These are phyloP conservation scores for Morone chrysops DNA, from an alignment of 2,113 vertebrate species.

Conservation along the genomic window DNA sequence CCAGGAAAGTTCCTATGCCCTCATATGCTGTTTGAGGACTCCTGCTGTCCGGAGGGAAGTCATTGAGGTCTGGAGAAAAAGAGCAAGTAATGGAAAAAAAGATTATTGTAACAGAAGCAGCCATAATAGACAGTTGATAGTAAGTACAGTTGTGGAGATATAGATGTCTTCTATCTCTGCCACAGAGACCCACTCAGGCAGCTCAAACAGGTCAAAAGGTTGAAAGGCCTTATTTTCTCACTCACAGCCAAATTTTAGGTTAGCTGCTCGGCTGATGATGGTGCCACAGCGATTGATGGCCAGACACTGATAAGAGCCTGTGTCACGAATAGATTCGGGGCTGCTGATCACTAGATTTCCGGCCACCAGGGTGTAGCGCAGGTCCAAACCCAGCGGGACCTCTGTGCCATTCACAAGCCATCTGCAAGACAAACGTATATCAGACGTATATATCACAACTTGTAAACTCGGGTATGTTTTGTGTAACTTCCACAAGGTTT, in stretches of 20 bases:
- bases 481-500: not conserved
- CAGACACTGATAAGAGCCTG: slow-evolving; percentile 95
- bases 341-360: slow-evolving; percentile 93
- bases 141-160: not conserved
- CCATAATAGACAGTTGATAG: not conserved
- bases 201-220: not conserved
- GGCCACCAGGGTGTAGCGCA: slow-evolving; percentile 90
- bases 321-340: slow-evolving; percentile 86
- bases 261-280: slow-evolving; percentile 92
- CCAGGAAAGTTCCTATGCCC: slow-evolving; percentile 90
- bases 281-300: slow-evolving; percentile 93
- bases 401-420: slow-evolving; percentile 96
- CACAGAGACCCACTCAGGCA: not conserved
- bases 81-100: not conserved
- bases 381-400: slow-evolving; percentile 86
- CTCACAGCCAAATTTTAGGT: slow-evolving; percentile 97
- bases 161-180: not conserved
- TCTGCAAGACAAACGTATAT: slow-evolving; percentile 75
- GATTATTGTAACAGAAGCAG: not conserved
- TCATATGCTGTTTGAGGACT: slow-evolving; percentile 90
- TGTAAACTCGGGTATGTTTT: not conserved
- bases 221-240: not conserved
- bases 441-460: not conserved
- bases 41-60: slow-evolving; percentile 92
- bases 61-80: slow-evolving; percentile 88